Conservation (phyloP, 2,888 invertebrate genomes). For the Choristoneura rosaceana region DNA sequence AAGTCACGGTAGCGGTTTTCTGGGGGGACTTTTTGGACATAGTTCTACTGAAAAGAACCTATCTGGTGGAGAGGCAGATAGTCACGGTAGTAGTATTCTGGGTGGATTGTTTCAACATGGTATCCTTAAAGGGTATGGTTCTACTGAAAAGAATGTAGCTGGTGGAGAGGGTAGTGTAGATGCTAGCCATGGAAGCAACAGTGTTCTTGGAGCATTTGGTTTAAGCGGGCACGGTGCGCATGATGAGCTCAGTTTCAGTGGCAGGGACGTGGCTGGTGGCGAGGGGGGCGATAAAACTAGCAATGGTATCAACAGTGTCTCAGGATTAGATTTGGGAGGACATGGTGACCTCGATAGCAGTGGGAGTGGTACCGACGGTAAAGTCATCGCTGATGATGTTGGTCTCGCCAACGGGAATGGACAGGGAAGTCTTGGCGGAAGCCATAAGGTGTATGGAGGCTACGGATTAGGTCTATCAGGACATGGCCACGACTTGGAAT, state of each 20-base stretch:
- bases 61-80: too few relatives aligned
- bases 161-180: too few relatives aligned
- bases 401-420: background rate
- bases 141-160: too few relatives aligned
- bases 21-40: too few relatives aligned
- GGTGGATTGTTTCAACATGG: background rate
- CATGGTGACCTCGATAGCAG: background rate
- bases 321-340: background rate
- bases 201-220: too few relatives aligned
- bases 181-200: too few relatives aligned
- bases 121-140: background rate
- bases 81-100: background rate
- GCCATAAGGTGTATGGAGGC: background rate
- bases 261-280: too few relatives aligned
- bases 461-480: background rate
- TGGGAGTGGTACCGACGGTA: background rate
- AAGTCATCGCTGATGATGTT: background rate
- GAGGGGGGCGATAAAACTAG: too few relatives aligned
- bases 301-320: background rate
- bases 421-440: constrained; percentile 8
- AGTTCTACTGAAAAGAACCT: too few relatives aligned
- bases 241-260: too few relatives aligned
- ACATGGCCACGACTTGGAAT: background rate
- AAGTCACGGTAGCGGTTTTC: too few relatives aligned
- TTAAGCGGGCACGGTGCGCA: too few relatives aligned